phyloP scores from a whole-genome alignment of 2,797 vertebrate species.

The Kryptopterus vitreolus region DNA sequence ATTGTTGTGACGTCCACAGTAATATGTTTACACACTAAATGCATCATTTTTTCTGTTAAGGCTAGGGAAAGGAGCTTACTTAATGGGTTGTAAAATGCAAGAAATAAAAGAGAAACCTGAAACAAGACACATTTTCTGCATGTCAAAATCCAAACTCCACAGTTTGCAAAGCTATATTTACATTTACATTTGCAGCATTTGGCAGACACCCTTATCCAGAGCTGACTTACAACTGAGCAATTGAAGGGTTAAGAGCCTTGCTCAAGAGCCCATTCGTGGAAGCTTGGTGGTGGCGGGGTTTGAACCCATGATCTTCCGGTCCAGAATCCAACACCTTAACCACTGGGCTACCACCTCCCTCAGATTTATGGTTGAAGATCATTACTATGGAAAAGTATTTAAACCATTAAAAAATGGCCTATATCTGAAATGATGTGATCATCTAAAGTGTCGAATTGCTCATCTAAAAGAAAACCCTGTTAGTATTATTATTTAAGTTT shows the following conservation, averaged over 20 bases:
- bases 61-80: background rate
- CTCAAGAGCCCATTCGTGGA: no score
- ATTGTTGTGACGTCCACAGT: background rate
- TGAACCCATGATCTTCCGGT: no score
- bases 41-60: background rate
- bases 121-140: background rate
- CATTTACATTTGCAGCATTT: no score
- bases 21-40: background rate
- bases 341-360: no score
- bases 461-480: background rate
- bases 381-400: no score
- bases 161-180: background rate
- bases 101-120: background rate
- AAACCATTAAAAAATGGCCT: no score
- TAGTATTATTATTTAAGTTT: background rate
- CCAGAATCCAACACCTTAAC: no score
- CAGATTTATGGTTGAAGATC: no score
- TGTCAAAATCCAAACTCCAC: background rate
- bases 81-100: background rate
- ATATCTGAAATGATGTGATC: background rate
- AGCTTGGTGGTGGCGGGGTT: no score
- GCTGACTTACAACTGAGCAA: no score
- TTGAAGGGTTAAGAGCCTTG: no score
- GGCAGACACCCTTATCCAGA: no score
- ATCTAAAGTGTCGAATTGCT: background rate